A percentile compares a stretch with the other conserved stretches of the same genome.
phyloP scores from a whole-genome alignment of 2,113 vertebrate species.

The Panthera tigris region DNA sequence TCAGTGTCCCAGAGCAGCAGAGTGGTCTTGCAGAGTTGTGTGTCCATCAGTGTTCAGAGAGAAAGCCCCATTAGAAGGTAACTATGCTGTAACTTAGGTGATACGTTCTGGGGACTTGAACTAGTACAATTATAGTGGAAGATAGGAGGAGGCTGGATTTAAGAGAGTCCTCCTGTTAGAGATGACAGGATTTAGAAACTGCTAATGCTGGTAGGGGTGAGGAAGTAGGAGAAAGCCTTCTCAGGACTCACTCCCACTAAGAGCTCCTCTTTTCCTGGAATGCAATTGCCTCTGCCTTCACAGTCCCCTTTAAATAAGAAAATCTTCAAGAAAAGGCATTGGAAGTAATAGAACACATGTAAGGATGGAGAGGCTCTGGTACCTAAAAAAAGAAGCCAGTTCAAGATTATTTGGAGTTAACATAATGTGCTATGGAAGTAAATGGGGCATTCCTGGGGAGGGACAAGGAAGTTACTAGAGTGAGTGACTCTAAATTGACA shows the following conservation, averaged over 20 bases:
- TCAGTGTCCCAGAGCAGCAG: background rate
- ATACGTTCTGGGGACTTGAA: background rate
- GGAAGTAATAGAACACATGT: background rate
- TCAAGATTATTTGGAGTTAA: background rate
- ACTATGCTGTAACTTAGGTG: background rate
- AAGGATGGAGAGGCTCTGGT: background rate
- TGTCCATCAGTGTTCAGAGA: background rate
- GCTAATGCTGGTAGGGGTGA: background rate
- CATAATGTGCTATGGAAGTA: background rate
- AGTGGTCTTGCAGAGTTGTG: background rate
- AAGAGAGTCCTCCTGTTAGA: background rate
- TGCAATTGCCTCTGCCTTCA: background rate
- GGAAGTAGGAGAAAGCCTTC: background rate
- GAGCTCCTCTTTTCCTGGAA: background rate
- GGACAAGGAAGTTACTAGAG: background rate
- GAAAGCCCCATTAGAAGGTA: background rate
- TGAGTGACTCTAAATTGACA: background rate
- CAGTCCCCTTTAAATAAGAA: background rate
- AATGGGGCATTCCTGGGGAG: background rate
- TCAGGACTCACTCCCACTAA: background rate
- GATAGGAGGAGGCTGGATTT: background rate
- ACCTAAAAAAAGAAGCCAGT: background rate
- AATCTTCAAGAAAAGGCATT: background rate
- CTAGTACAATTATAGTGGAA: background rate
- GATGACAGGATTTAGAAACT: background rate